Conservation (phyloP, 64 coral and sea anemone species). For the Dendrophyllia cribrosa region DNA sequence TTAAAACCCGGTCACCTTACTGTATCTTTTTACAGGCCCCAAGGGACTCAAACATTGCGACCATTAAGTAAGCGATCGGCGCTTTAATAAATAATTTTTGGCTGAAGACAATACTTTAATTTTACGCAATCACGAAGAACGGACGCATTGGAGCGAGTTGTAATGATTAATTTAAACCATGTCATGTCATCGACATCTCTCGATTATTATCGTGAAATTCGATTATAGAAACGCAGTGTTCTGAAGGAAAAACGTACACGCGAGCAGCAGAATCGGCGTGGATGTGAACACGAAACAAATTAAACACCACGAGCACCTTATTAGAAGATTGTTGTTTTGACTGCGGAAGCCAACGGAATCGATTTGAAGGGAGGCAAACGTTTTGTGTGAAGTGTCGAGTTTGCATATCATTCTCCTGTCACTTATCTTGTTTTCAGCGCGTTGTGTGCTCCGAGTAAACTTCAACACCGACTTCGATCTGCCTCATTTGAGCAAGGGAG, state of each 20-base stretch:
- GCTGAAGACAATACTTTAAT: slow-evolving; percentile 13
- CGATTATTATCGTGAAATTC: slow-evolving; percentile 70
- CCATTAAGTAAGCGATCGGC: slow-evolving; percentile 6
- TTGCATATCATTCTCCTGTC: slow-evolving; percentile 29
- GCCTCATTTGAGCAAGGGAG: not conserved
- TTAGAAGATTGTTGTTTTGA: slow-evolving; percentile 45
- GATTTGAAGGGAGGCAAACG: slow-evolving; percentile 40
- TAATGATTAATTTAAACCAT: slow-evolving; percentile 77
- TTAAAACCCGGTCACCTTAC: not conserved
- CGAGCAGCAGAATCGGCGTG: slow-evolving; percentile 2
- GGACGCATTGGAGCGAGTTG: slow-evolving; percentile 22
- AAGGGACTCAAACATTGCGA: not conserved
- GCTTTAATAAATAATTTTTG: not conserved
- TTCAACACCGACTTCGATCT: not conserved
- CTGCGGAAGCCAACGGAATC: slow-evolving; percentile 9
- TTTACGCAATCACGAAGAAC: slow-evolving; percentile 19
- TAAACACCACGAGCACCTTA: not conserved
- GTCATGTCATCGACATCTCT: slow-evolving; percentile 68
- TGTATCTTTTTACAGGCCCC: slow-evolving; percentile 37
- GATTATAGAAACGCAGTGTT: slow-evolving; percentile 54
- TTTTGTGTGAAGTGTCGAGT: slow-evolving; percentile 12
- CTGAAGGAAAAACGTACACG: not conserved
- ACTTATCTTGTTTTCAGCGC: slow-evolving; percentile 26
- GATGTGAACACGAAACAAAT: not conserved
- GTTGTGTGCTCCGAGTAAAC: not conserved